phyloP scores from a whole-genome alignment of 2,113 vertebrate species.

The Lutjanus erythropterus region DNA sequence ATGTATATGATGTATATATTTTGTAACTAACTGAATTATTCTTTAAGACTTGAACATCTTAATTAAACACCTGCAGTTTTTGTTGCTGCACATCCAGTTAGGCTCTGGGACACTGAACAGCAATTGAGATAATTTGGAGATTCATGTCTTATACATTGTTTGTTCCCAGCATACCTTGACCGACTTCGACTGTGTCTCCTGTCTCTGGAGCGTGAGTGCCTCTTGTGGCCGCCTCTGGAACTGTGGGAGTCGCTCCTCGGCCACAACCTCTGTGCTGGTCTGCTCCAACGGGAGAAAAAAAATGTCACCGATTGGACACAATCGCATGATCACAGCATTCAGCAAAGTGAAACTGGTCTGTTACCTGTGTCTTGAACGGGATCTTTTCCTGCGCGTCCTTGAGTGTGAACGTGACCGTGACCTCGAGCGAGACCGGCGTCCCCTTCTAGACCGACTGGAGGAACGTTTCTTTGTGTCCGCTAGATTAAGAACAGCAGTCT shows the following conservation, averaged over 20 bases:
- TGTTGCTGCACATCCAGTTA: background rate
- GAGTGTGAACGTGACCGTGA: slow-evolving; percentile 90
- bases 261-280: slow-evolving; percentile 85
- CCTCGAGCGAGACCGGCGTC: slow-evolving; percentile 86
- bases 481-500: slow-evolving; percentile 40
- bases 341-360: background rate
- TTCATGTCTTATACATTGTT: background rate
- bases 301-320: background rate
- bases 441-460: slow-evolving; percentile 82
- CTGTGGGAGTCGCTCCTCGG: slow-evolving; percentile 86
- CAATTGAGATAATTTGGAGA: background rate
- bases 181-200: slow-evolving; percentile 87
- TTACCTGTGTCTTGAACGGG: slow-evolving; percentile 92
- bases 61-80: background rate
- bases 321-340: no score
- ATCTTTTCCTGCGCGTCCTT: slow-evolving; percentile 90
- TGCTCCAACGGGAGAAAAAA: slow-evolving; percentile 76
- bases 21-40: background rate
- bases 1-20: no score
- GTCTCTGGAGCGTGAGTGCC: slow-evolving; percentile 91
- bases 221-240: slow-evolving; percentile 88
- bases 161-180: slow-evolving; percentile 82
- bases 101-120: background rate
- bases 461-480: slow-evolving; percentile 84
- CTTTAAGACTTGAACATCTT: background rate